Evolutionary conservation across 2,888 invertebrate genomes (phyloP), one percentile per base, ranked within the genome.

Genomic region (Thalpophila matura): DNA sequence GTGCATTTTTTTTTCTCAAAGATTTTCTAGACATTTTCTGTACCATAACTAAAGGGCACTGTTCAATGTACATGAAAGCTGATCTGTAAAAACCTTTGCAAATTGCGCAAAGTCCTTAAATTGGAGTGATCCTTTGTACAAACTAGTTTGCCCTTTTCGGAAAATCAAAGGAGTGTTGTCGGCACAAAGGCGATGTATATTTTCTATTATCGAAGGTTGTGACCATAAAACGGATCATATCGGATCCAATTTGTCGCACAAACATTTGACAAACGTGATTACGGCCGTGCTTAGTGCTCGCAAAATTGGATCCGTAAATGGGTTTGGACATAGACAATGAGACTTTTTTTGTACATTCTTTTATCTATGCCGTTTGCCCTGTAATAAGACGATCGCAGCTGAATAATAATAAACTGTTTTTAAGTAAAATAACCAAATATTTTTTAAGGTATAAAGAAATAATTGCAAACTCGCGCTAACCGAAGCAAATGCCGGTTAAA

Each of bases 241-340:
- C 50, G 65, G 61, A 67, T 77, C 62, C 70, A 80, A 79, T 79
- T 80, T 72, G 62, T 50, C 46, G 54, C 51, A 74, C 68, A 80
- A 79, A 80, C 70, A 79, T 78, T 79, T 70, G 71, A 57, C 61
- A 71, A 77, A 74, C 70, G 66, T 72, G 70, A 67, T 71, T 65
- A 76, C 54, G 42, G 46, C 16, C 20, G 42, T 76, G 54, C 60
- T 71, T 54, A 70, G 53, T 50, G 51, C 60, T 60, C 38, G 37
- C 50, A 24, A 65, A 65, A 78, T 74, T 66, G 71, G 50, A 58
- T 55, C 33, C 20, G 22, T 38, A 37, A 56, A 54, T 47, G 42
- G 56, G 43, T 43, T 68, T 26, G 35, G 49, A 56, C 31, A 31
- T 1, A 56, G 53, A 53, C 43, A 43, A 66, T 35, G 37, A 24